These are phyloP conservation scores for Elephantulus edwardii DNA, from an alignment of 2,113 vertebrate genomes.

Conservation along the genomic window DNA sequence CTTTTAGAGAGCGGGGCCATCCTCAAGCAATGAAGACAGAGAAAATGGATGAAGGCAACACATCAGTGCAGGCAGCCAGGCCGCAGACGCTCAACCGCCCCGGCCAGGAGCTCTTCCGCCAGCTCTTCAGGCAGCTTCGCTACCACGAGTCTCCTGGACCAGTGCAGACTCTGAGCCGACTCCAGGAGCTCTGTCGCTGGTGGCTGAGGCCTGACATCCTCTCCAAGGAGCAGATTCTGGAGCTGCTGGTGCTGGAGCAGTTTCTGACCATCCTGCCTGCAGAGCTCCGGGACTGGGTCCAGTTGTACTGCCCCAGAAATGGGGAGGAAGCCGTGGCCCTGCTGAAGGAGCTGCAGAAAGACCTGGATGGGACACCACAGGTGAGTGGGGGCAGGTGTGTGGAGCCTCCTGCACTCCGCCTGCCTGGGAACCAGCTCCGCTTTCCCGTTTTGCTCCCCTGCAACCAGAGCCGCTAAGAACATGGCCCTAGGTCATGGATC, in stretches of 20 bases:
- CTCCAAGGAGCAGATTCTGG: constrained; percentile 77
- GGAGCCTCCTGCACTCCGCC: not conserved
- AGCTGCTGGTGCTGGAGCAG: constrained; percentile 77
- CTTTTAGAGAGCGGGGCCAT: constrained; percentile 28
- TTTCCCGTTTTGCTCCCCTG: not conserved
- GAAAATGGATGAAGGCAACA: constrained; percentile 42
- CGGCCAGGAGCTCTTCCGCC: constrained; percentile 77
- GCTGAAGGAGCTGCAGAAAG: constrained; percentile 68
- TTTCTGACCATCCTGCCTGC: constrained; percentile 74
- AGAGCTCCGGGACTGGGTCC: constrained; percentile 74
- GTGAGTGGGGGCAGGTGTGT: constrained; percentile 41
- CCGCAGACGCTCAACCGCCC: constrained; percentile 72
- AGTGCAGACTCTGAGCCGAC: constrained; percentile 68
- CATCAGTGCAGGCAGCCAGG: constrained; percentile 15
- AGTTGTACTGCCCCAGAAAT: constrained; percentile 70
- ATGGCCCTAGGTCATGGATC: not conserved
- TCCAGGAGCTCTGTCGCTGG: constrained; percentile 77
- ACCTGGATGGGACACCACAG: not conserved
- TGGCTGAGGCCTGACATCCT: constrained; percentile 77
- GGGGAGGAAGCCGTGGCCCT: constrained; percentile 64
- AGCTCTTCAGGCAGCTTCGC: constrained; percentile 77
- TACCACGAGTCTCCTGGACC: constrained; percentile 77
- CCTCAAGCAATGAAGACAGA: constrained; percentile 61
- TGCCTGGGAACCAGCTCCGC: not conserved
- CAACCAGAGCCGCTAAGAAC: not conserved